A percentile compares a stretch with the other conserved stretches of the same genome.
Evolutionary conservation across 2,113 vertebrate genomes (phyloP).

Genomic region (Plecturocebus donacophilus): DNA sequence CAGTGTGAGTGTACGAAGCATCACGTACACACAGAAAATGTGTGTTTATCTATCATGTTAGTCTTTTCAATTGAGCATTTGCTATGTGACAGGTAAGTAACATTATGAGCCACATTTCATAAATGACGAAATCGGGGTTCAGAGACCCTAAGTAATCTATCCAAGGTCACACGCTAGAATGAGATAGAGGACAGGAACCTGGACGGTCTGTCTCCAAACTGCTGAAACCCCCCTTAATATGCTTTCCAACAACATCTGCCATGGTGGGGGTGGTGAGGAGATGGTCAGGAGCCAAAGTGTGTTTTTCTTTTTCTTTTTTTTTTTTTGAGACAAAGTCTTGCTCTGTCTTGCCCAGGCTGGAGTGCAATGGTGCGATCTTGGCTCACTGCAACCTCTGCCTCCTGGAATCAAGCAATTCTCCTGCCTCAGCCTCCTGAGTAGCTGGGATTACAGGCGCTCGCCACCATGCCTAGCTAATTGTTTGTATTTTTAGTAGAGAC

Average conservation of each 20-base stretch:
- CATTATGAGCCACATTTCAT: background rate
- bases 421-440: no score
- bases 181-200: background rate
- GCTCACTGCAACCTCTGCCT: no score
- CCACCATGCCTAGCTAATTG: no score
- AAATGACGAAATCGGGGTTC: background rate
- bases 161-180: background rate
- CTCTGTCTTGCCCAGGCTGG: no score
- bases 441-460: no score
- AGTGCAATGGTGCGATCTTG: no score
- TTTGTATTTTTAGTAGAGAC: no score
- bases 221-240: background rate
- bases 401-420: no score
- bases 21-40: background rate
- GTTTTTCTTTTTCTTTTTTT: no score
- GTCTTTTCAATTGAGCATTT: background rate
- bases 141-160: background rate
- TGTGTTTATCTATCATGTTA: no score
- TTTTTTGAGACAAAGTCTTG: no score
- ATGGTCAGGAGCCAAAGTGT: background rate
- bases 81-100: background rate
- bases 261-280: background rate
- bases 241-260: background rate
- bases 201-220: background rate
- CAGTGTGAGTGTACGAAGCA: background rate